A percentile compares a stretch with the other conserved stretches of the same genome.
These are phyloP conservation scores for Hydrophis major DNA, from an alignment of 2,797 vertebrate genomes.

Conservation along the genomic window DNA sequence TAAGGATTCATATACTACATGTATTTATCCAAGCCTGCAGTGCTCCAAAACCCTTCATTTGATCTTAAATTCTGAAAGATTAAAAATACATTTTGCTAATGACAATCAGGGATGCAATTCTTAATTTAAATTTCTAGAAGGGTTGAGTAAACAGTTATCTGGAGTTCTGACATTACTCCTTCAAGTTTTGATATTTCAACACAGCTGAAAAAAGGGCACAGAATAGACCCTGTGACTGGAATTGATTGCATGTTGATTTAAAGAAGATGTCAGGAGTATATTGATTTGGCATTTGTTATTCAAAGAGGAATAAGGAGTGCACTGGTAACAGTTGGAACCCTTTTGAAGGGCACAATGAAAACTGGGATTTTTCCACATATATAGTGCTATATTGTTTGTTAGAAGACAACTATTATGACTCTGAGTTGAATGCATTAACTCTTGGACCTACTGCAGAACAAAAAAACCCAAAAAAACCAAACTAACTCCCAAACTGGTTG, in stretches of 20 bases:
- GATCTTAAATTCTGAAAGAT: not conserved
- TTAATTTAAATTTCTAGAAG: slow-evolving; percentile 33
- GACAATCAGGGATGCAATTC: slow-evolving; percentile 9
- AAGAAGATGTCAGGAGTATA: slow-evolving; percentile 29
- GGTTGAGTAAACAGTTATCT: not conserved
- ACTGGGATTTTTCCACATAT: not conserved
- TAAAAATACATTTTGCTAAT: not conserved
- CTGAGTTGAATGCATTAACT: slow-evolving; percentile 23
- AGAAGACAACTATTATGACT: slow-evolving; percentile 37
- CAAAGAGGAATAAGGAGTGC: slow-evolving; percentile 45
- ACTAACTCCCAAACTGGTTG: slow-evolving; percentile 8
- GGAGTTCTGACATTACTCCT: not conserved
- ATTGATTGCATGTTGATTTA: not conserved
- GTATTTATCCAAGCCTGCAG: not conserved
- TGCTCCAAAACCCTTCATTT: not conserved
- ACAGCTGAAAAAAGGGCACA: slow-evolving; percentile 34
- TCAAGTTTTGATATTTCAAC: slow-evolving; percentile 4
- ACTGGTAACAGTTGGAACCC: not conserved
- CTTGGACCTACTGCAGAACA: not conserved
- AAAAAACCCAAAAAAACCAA: not conserved
- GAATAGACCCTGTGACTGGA: slow-evolving; percentile 35
- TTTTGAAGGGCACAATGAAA: slow-evolving; percentile 3
- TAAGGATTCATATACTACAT: slow-evolving; percentile 18
- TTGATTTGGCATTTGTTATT: slow-evolving; percentile 37
- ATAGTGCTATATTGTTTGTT: slow-evolving; percentile 51